phyloP scores from a whole-genome alignment of 2,888 invertebrate species.

The Ceramica pisi region DNA sequence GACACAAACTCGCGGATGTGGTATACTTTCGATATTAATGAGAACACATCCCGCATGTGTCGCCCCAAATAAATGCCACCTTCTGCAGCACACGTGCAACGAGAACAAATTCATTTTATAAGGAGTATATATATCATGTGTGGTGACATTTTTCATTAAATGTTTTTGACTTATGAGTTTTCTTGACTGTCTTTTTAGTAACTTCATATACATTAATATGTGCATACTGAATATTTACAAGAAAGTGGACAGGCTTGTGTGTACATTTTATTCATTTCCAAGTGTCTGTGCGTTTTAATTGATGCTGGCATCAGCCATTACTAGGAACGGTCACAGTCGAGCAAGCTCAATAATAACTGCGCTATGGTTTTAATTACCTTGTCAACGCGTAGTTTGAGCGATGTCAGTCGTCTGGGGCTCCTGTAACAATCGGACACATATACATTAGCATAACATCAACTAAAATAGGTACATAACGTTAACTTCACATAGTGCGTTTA shows the following conservation, averaged over 20 bases:
- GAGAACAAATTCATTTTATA: conserved; percentile 52
- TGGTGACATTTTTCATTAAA: conserved; percentile 53
- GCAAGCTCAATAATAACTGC: conserved; percentile 63
- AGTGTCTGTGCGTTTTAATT: conserved; percentile 44
- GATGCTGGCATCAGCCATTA: conserved; percentile 59
- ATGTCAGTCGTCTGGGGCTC: conserved; percentile 69
- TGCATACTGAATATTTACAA: conserved; percentile 27
- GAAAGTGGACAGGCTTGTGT: conserved; percentile 18
- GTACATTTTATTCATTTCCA: conserved; percentile 31
- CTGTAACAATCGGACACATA: conserved; percentile 75
- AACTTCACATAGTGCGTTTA: neutral
- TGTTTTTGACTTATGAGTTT: conserved; percentile 30
- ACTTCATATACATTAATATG: conserved; percentile 13
- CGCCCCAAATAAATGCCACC: conserved; percentile 64
- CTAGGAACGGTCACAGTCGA: conserved; percentile 64
- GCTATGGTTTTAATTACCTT: conserved; percentile 78
- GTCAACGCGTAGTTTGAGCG: conserved; percentile 70
- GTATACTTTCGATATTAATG: conserved; percentile 88
- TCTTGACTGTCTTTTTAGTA: conserved; percentile 16
- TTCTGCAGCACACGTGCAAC: conserved; percentile 48
- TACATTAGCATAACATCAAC: conserved; percentile 63
- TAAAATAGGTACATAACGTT: conserved; percentile 17
- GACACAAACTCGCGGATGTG: conserved; percentile 86
- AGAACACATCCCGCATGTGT: conserved; percentile 81
- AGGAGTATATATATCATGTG: conserved; percentile 33